A percentile compares a stretch with the other conserved stretches of the same genome.
phyloP scores from a whole-genome alignment of 2,888 invertebrate species.

The Heliconius sara region DNA sequence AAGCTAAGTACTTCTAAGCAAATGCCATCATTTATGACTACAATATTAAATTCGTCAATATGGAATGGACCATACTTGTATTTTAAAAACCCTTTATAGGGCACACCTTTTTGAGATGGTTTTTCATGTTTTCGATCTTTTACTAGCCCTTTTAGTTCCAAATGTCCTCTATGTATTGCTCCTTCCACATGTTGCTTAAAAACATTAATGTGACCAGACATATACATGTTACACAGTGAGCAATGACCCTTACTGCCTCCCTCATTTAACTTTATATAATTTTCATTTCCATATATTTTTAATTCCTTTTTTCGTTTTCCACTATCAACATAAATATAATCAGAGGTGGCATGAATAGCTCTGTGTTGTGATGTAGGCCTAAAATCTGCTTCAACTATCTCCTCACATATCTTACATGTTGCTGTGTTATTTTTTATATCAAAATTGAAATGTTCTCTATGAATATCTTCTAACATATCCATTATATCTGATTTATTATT shows the following conservation, averaged over 20 bases:
- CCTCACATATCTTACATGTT: constrained; percentile 58
- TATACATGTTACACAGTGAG: constrained; percentile 57
- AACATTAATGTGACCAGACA: constrained; percentile 56
- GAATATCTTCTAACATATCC: constrained; percentile 48
- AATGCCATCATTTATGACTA: constrained; percentile 52
- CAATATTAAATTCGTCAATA: constrained; percentile 47
- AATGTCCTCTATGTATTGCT: constrained; percentile 56
- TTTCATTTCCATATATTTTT: constrained; percentile 58
- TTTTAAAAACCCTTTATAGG: constrained; percentile 46
- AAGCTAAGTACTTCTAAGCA: constrained; percentile 54
- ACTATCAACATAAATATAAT: constrained; percentile 50
- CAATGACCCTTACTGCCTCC: constrained; percentile 65
- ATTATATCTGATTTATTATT: constrained; percentile 35
- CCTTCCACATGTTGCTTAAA: constrained; percentile 62
- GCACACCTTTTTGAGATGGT: constrained; percentile 42
- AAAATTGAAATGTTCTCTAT: constrained; percentile 55
- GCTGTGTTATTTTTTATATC: constrained; percentile 52
- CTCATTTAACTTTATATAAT: constrained; percentile 62
- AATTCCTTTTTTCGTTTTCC: constrained; percentile 61
- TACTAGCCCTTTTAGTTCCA: constrained; percentile 56
- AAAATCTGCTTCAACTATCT: constrained; percentile 49
- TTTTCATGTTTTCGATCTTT: constrained; percentile 48
- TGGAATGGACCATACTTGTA: constrained; percentile 38
- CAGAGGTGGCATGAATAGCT: constrained; percentile 33
- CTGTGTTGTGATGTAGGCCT: constrained; percentile 47